Base-by-base conservation (phyloP, 1,140 invertebrate species). In the Bombus waltoni region DNA sequence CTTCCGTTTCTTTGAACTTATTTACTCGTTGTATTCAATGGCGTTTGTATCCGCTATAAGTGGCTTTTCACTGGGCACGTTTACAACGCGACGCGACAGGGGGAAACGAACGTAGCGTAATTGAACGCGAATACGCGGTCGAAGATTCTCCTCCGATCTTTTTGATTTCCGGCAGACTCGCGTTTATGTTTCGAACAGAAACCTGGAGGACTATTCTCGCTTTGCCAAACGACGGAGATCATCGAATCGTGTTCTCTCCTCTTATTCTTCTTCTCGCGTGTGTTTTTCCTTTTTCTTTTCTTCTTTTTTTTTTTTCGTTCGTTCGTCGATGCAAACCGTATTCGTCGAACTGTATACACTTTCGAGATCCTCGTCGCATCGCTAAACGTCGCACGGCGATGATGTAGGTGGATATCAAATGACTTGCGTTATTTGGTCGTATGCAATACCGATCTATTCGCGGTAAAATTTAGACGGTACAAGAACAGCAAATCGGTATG, bases 1-100 rank as follows among this genome's bases (percentile, higher is more conserved):
- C 76, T 79, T 72, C 57, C 59, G 35, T 81, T 83, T 80, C 81
- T 86, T 86, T 68, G 75, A 88, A 62, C 59, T 85, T 90, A 70
- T 90, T 90, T 88, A 83, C 75, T 2, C 28, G 57, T 13, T 25
- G 68, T 68, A 59, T 44, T 83, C 74, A 81, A 71, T 72, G 72
- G 53, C 32, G 35, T 71, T 76, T 68, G 78, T 83, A 57, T 79
- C 65, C 72, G 40, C 53, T 72, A 38, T 35, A 44, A 88, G 79
- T 62, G 75, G 68, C 72, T 59, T 89, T 85, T 53, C 18, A 71
- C 15, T 42, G 76, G 44, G 35, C 73, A 62, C 62, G 70, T 75
- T 87, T 81, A 71, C 32, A 32, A 32, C 32, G 25, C 28, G 59
- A 62, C 59, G 68, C 42, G 83, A 42, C 13, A 42, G 18, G 44